phyloP scores from a whole-genome alignment of 2,888 invertebrate species.

The Gryllus longicercus region DNA sequence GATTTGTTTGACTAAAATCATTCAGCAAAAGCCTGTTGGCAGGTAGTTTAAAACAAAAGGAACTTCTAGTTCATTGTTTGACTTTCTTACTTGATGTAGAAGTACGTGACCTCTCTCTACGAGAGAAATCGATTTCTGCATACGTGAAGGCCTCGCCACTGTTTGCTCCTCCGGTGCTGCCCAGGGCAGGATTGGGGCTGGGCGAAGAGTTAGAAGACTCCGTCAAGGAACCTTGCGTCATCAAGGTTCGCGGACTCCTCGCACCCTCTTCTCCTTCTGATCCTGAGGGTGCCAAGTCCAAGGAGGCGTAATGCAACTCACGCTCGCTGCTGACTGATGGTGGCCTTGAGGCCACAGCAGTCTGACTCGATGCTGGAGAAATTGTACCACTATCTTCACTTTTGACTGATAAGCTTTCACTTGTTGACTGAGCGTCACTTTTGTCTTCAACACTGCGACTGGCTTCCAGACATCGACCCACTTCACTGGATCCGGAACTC shows the following conservation, averaged over 20 bases:
- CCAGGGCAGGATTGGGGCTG: constrained; percentile 41
- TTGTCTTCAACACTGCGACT: constrained; percentile 17
- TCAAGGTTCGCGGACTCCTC: constrained; percentile 37
- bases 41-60: constrained; percentile 9
- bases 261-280: constrained; percentile 41
- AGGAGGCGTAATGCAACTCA: constrained; percentile 62
- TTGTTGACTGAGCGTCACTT: neutral
- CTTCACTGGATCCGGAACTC: constrained; percentile 46
- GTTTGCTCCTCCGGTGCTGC: constrained; percentile 37
- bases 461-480: constrained; percentile 40
- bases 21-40: neutral
- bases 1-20: neutral
- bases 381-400: constrained; percentile 3
- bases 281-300: constrained; percentile 55
- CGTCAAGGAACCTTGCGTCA: constrained; percentile 39
- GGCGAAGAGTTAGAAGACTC: constrained; percentile 40
- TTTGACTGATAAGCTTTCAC: neutral
- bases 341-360: constrained; percentile 35
- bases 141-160: constrained; percentile 57
- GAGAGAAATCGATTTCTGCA: constrained; percentile 77
- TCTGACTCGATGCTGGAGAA: constrained; percentile 39
- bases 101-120: constrained; percentile 52
- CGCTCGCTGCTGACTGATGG: constrained; percentile 42
- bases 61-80: constrained; percentile 6
- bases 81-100: constrained; percentile 9